Evolutionary conservation across 2,113 vertebrate genomes (phyloP).

Genomic region (Bungarus multicinctus): DNA sequence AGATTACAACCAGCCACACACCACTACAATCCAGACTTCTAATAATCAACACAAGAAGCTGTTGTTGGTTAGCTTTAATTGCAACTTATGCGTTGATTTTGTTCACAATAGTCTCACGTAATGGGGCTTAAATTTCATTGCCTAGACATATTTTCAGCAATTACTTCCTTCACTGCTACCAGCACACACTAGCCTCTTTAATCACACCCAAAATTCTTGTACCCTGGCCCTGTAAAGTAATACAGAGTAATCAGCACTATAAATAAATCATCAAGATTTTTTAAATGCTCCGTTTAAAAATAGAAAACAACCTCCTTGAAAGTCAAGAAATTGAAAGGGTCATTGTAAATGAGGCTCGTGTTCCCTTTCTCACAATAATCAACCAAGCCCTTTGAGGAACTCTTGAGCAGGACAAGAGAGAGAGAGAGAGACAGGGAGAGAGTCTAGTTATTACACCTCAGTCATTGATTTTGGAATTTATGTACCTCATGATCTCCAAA

Average conservation of each 20-base stretch:
- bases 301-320: neutral
- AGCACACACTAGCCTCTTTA: slow-evolving; percentile 10
- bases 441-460: neutral
- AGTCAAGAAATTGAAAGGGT: neutral
- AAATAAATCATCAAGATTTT: neutral
- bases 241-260: neutral
- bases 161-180: neutral
- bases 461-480: neutral
- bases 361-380: neutral
- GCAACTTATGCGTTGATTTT: neutral
- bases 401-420: neutral
- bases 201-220: neutral
- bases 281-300: neutral
- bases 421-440: too few relatives aligned
- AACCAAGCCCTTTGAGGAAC: neutral
- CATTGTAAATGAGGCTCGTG: neutral
- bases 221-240: neutral
- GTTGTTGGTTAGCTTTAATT: neutral
- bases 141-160: slow-evolving; percentile 3
- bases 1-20: neutral
- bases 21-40: neutral
- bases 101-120: neutral
- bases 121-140: slow-evolving; percentile 10
- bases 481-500: neutral
- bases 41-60: neutral